Conservation (phyloP, 2,888 invertebrate species). For the Loripinus fragilis region DNA sequence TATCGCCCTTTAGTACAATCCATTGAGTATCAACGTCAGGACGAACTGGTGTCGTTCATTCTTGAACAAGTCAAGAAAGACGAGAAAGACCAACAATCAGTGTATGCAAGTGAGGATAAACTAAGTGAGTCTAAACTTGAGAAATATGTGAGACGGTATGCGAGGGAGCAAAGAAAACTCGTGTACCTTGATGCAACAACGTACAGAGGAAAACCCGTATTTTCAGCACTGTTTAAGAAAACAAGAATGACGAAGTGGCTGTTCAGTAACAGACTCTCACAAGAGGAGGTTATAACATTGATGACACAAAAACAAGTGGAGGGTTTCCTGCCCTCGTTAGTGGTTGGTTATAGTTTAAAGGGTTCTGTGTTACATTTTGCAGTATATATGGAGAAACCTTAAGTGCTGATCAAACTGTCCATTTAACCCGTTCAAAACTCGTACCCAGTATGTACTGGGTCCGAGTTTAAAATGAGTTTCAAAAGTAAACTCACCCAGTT, state of each 20-base stretch:
- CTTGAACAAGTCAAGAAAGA: slow-evolving; percentile 65
- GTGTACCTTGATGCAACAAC: slow-evolving; percentile 74
- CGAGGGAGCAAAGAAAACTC: slow-evolving; percentile 63
- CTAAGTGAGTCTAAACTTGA: slow-evolving; percentile 65
- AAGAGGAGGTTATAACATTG: slow-evolving; percentile 58
- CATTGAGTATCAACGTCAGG: slow-evolving; percentile 66
- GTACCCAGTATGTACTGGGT: too few relatives aligned
- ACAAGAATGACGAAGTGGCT: slow-evolving; percentile 66
- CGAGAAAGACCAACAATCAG: slow-evolving; percentile 59
- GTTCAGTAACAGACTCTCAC: slow-evolving; percentile 66
- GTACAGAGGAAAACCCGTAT: slow-evolving; percentile 70
- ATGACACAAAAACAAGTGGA: slow-evolving; percentile 63
- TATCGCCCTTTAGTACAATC: slow-evolving; percentile 76
- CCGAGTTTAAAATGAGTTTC: too few relatives aligned
- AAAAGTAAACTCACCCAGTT: too few relatives aligned
- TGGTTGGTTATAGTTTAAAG: slow-evolving; percentile 71
- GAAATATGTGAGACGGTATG: slow-evolving; percentile 65
- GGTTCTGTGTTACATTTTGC: slow-evolving; percentile 58
- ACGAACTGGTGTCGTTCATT: slow-evolving; percentile 75
- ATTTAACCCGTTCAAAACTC: too few relatives aligned
- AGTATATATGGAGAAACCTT: slow-evolving; percentile 65
- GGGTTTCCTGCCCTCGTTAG: slow-evolving; percentile 72
- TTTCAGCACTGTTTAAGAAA: slow-evolving; percentile 78
- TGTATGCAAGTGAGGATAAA: slow-evolving; percentile 71
- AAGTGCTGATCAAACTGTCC: background rate